A percentile compares a stretch with the other conserved stretches of the same genome.
phyloP scores from a whole-genome alignment of 2,113 vertebrate genomes.

The Columbina picui region DNA sequence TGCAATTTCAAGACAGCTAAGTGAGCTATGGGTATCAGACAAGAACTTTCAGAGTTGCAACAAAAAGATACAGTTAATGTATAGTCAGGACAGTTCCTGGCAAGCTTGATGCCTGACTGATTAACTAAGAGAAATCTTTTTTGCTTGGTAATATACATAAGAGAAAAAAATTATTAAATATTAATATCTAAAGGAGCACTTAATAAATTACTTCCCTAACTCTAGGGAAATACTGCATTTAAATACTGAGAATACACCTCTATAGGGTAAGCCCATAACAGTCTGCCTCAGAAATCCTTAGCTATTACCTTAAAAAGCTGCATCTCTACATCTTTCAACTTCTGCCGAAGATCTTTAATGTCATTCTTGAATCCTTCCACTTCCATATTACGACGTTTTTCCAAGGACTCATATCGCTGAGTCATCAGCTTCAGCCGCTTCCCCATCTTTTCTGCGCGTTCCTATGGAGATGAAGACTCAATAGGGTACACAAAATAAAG shows the following conservation, averaged over 20 bases:
- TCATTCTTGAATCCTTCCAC: slow-evolving; percentile 94
- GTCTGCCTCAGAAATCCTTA: neutral
- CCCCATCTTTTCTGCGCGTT: slow-evolving; percentile 89
- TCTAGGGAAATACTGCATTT: neutral
- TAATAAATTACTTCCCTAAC: neutral
- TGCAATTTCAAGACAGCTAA: neutral
- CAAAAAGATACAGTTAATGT: neutral
- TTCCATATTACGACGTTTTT: slow-evolving; percentile 89
- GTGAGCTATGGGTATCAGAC: neutral
- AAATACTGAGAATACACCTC: neutral
- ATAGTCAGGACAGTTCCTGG: neutral
- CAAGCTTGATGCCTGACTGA: neutral
- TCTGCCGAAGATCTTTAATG: slow-evolving; percentile 87
- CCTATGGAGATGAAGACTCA: slow-evolving; percentile 71
- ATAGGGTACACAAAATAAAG: neutral
- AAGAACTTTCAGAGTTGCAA: neutral
- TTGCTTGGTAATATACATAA: neutral
- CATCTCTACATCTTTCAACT: slow-evolving; percentile 90
- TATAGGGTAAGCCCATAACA: neutral
- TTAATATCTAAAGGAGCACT: neutral
- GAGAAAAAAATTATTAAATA: neutral
- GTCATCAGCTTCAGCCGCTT: slow-evolving; percentile 90
- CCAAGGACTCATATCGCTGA: slow-evolving; percentile 88
- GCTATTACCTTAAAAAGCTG: slow-evolving; percentile 87
- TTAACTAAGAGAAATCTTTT: neutral